Evolutionary conservation across 2,888 invertebrate genomes (phyloP).

Genomic region (Anorthoa munda): DNA sequence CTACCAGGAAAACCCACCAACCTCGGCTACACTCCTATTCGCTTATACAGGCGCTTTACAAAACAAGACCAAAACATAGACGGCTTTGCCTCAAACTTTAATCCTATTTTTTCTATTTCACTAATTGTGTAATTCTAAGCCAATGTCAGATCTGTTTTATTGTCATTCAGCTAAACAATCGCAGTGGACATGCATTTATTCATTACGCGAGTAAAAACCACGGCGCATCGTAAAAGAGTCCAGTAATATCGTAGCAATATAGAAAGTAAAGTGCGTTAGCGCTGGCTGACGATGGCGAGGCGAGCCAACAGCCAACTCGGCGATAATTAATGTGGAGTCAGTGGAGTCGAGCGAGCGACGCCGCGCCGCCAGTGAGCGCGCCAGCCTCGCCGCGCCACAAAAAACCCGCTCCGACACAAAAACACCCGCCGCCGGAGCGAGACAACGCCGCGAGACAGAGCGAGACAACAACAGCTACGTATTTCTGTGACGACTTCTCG

Average conservation of each 20-base stretch:
- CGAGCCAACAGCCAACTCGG: slow-evolving; percentile 87
- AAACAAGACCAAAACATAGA: slow-evolving; percentile 54
- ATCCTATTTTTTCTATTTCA: slow-evolving; percentile 8
- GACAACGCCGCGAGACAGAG: slow-evolving; percentile 78
- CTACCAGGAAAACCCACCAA: slow-evolving; percentile 71
- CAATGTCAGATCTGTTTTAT: slow-evolving; percentile 46
- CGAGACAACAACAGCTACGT: slow-evolving; percentile 82
- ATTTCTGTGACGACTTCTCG: slow-evolving; percentile 89
- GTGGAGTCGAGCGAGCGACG: slow-evolving; percentile 85
- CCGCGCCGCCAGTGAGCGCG: slow-evolving; percentile 74
- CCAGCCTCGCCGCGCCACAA: slow-evolving; percentile 84
- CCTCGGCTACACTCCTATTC: slow-evolving; percentile 61
- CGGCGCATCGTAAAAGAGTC: slow-evolving; percentile 72
- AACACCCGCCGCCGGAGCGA: slow-evolving; percentile 86
- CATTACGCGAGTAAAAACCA: slow-evolving; percentile 63
- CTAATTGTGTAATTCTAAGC: slow-evolving; percentile 42
- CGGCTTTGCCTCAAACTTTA: slow-evolving; percentile 9
- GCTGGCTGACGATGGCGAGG: slow-evolving; percentile 79
- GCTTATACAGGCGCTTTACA: slow-evolving; percentile 48
- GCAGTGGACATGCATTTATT: slow-evolving; percentile 56
- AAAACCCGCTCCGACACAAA: slow-evolving; percentile 91
- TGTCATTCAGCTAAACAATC: slow-evolving; percentile 40
- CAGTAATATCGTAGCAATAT: slow-evolving; percentile 80
- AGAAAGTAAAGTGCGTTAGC: slow-evolving; percentile 89
- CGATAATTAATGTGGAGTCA: slow-evolving; percentile 90